Conservation (phyloP, 1,140 invertebrate genomes). For the Cheumatopsyche charites region DNA sequence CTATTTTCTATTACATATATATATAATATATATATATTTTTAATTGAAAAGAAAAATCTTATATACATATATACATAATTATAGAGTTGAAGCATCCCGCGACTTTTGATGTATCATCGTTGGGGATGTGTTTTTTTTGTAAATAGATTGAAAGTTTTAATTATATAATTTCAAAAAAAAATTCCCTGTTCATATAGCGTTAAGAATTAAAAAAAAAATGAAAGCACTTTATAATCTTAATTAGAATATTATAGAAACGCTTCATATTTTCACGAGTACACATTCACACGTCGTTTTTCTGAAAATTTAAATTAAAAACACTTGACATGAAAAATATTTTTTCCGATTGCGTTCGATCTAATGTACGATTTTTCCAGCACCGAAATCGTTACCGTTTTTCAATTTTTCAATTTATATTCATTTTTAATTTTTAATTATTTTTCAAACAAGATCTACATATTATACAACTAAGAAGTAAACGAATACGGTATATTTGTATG, state of each 20-base stretch:
- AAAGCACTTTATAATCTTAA: conserved; percentile 18
- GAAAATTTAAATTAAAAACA: not conserved
- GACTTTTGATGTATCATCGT: conserved; percentile 20
- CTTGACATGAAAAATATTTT: not conserved
- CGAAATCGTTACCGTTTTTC: too few species aligned
- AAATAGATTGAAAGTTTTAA: conserved; percentile 21
- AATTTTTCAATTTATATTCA: too few species aligned
- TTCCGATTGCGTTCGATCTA: not conserved
- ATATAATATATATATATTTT: conserved; percentile 49
- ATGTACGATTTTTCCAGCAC: too few species aligned
- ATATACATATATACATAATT: conserved; percentile 26
- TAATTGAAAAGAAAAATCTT: conserved; percentile 42
- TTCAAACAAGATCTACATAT: too few species aligned
- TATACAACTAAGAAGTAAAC: too few species aligned
- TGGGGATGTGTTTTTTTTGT: conserved; percentile 1
- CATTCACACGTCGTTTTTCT: not conserved
- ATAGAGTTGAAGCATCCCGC: conserved; percentile 5
- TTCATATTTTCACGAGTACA: not conserved
- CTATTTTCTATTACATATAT: conserved; percentile 50
- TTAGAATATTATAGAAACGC: conserved; percentile 9
- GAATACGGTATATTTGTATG: too few species aligned
- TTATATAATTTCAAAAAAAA: not conserved
- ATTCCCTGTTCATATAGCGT: not conserved
- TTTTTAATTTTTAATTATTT: too few species aligned
- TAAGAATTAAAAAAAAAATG: not conserved